Evolutionary conservation across 2,797 vertebrate genomes (phyloP).

Genomic region (Onychomys leucogaster): DNA sequence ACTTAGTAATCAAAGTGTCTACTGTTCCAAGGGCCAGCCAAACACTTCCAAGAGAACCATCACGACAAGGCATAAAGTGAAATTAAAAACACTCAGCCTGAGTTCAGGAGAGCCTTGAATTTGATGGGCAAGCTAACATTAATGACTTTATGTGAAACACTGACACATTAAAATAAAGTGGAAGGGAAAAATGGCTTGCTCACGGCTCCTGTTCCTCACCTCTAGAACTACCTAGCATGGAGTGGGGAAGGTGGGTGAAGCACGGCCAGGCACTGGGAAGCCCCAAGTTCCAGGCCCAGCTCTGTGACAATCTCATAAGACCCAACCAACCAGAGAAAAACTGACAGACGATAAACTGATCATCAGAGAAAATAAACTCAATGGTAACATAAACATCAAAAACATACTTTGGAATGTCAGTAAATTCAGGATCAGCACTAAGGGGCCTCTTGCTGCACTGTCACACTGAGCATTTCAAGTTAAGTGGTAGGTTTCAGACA

Average conservation of each 20-base stretch:
- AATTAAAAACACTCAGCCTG: background rate
- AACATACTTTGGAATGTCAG: background rate
- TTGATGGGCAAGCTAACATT: background rate
- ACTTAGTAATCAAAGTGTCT: background rate
- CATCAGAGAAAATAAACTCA: background rate
- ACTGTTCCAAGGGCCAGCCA: background rate
- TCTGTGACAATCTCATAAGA: background rate
- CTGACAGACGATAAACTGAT: background rate
- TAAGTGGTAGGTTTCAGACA: background rate
- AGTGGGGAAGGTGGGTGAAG: background rate
- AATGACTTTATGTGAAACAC: background rate
- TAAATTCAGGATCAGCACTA: background rate
- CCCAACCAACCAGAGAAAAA: background rate
- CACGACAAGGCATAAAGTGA: background rate
- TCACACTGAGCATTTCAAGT: background rate
- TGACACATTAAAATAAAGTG: background rate
- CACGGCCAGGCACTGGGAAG: background rate
- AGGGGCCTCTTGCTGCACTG: background rate
- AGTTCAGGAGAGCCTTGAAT: background rate
- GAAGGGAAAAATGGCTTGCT: background rate
- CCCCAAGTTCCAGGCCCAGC: background rate
- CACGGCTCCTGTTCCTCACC: background rate
- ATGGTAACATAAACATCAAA: background rate
- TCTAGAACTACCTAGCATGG: background rate
- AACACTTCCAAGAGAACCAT: background rate